These are phyloP conservation scores for Paradisaea rubra DNA, from an alignment of 2,113 vertebrate genomes.

Conservation along the genomic window DNA sequence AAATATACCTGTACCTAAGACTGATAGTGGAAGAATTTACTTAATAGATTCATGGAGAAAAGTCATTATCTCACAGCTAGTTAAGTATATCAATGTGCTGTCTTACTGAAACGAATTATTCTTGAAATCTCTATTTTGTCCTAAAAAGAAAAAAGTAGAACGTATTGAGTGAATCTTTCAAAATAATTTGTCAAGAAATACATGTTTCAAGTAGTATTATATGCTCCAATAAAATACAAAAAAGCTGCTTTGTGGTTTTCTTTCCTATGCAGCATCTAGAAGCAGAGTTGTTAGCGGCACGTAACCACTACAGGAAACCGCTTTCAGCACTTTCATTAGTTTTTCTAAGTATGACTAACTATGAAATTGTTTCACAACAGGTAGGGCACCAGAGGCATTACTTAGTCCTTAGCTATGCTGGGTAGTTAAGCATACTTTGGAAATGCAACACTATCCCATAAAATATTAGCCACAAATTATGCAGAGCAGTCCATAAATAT, in stretches of 20 bases:
- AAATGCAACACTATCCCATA: background rate
- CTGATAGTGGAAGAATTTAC: background rate
- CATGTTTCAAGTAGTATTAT: background rate
- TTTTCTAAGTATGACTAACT: background rate
- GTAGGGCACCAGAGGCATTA: background rate
- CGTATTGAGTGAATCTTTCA: background rate
- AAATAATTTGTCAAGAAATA: background rate
- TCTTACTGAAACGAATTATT: background rate
- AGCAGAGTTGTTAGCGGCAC: background rate
- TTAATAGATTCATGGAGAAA: background rate
- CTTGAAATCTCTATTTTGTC: background rate
- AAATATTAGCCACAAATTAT: background rate
- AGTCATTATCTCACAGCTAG: background rate
- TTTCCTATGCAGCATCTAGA: background rate
- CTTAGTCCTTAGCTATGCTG: background rate
- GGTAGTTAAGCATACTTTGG: background rate
- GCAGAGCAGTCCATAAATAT: background rate
- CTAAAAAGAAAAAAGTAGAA: background rate
- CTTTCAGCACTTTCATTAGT: constrained; percentile 2
- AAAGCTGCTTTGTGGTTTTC: background rate
- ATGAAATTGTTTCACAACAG: background rate
- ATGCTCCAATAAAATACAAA: background rate
- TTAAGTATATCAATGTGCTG: background rate
- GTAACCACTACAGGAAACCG: background rate
- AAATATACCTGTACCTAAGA: background rate